These are phyloP conservation scores for Cheiracanthium punctorium DNA, from an alignment of 2,888 invertebrate species.

Conservation along the genomic window DNA sequence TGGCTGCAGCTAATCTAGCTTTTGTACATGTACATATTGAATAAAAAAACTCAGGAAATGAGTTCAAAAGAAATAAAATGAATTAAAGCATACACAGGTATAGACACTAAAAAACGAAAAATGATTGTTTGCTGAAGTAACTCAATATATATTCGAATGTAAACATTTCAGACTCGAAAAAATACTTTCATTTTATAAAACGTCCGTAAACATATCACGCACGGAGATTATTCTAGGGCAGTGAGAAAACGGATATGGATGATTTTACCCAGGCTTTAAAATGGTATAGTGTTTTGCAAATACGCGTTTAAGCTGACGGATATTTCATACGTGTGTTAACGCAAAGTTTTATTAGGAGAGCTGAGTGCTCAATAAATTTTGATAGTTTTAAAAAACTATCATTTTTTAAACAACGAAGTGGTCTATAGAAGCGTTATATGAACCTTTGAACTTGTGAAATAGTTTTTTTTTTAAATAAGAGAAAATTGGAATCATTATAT, in stretches of 20 bases:
- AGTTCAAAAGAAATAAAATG: too few relatives aligned
- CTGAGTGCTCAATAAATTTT: too few relatives aligned
- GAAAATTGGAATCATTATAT: too few relatives aligned
- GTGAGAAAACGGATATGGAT: neutral
- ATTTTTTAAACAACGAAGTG: too few relatives aligned
- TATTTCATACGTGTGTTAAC: neutral
- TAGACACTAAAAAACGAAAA: neutral
- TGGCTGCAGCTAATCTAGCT: neutral
- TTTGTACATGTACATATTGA: neutral
- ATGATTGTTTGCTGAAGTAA: neutral
- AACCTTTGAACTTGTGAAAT: too few relatives aligned
- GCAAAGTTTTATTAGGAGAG: too few relatives aligned
- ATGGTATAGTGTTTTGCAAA: neutral
- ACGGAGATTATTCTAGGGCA: neutral
- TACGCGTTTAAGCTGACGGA: neutral
- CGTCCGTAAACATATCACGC: neutral
- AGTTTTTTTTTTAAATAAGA: too few relatives aligned
- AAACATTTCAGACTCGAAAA: neutral
- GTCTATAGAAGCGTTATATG: too few relatives aligned
- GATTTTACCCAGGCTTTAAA: neutral
- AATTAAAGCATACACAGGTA: neutral
- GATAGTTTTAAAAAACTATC: too few relatives aligned
- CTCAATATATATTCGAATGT: neutral
- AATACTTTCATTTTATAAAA: conserved; percentile 6
- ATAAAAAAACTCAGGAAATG: neutral